A percentile compares a stretch with the other conserved stretches of the same genome.
These are phyloP conservation scores for Ophiodon elongatus DNA, from an alignment of 2,113 vertebrate species.

Conservation along the genomic window DNA sequence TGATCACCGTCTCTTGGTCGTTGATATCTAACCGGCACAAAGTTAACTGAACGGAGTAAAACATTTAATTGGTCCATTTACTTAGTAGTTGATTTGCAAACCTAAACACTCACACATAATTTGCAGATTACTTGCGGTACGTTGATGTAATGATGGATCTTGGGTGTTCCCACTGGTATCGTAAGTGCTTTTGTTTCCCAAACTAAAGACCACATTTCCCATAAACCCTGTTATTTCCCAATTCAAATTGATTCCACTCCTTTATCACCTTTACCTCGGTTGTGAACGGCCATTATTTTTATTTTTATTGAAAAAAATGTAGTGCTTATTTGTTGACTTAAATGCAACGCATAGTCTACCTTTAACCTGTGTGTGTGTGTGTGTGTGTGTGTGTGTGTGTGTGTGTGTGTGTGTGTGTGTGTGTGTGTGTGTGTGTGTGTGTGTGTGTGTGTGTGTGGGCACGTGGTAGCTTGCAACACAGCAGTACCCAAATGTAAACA, in stretches of 20 bases:
- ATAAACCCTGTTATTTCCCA: neutral
- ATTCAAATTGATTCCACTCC: neutral
- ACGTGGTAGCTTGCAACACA: neutral
- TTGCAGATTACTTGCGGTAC: neutral
- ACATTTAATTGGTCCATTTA: neutral
- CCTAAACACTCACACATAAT: neutral
- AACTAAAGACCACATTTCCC: neutral
- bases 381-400: no score
- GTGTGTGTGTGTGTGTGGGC: neutral
- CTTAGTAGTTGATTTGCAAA: neutral
- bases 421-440: no score
- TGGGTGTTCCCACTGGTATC: neutral
- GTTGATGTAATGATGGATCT: neutral
- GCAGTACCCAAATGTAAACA: neutral
- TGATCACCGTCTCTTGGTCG: no score
- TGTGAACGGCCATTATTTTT: neutral
- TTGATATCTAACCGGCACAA: neutral
- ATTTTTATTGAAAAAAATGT: neutral
- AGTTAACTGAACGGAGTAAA: neutral
- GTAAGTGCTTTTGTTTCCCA: neutral
- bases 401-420: no score
- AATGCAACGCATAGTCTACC: neutral
- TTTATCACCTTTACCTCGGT: neutral
- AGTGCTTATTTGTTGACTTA: no score
- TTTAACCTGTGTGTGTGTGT: neutral